Evolutionary conservation across 2,113 vertebrate genomes (phyloP), one percentile per base, ranked within the genome.

Genomic region (Actenoides lindsayi): DNA sequence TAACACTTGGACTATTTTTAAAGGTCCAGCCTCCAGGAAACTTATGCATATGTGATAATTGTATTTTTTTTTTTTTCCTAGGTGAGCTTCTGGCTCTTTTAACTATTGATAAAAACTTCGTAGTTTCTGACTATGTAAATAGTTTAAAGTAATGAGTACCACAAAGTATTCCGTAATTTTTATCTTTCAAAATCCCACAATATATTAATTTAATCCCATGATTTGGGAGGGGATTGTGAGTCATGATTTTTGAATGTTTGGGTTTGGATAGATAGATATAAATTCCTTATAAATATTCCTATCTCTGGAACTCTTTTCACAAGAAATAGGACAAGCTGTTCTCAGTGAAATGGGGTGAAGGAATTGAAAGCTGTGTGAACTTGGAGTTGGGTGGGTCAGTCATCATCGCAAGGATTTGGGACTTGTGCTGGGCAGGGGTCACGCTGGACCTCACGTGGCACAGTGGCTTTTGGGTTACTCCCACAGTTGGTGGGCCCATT

Each of bases 1-100:
- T 95, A 93, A 91, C 87, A 76, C 67, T 88, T 95, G 92, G 91
- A 85, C 87, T 94, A 93, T 91, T 96, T 96, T 93, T 96, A 93
- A 95, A 93, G 67, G 82, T 90, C 75, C 82, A 63, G 67, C 89
- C 93, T 93, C 87, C 87, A 95, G 80, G 91, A 96, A 89, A 96
- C 63, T 93, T 93, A 85, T 85, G 87, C 96, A 87, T 96, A 96
- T 80, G 67, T 90, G 84, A 94, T 91, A 44, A 79, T 23, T 20
- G 57, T 59, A 37, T 11, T 28, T 82, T 67, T 70, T n/a, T 41
- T 39, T 27, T 37, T 9, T 5, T 44, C n/a, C 63, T 70, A 96
- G 83, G 74, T 95, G 65, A 90, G 50, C 67, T 96, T 83, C 89
- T 93, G 60, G 14, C 37, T 92, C 73, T 91, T 85, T 90, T 68